These are phyloP conservation scores for Volucella inflata DNA, from an alignment of 2,888 invertebrate genomes.

Conservation along the genomic window DNA sequence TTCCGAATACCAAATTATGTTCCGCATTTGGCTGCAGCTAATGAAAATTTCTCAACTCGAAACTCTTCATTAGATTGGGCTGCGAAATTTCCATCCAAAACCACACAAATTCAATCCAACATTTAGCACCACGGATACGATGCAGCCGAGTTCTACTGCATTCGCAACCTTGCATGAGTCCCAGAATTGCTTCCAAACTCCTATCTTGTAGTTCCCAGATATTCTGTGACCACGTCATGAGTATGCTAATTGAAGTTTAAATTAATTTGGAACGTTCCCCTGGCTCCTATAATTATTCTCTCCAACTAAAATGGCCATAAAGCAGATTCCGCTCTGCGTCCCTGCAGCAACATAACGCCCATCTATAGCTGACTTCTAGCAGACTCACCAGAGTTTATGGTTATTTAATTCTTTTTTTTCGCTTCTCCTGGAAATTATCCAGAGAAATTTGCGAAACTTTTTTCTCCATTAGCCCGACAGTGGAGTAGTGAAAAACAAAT, in stretches of 20 bases:
- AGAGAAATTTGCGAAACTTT: conserved; percentile 32
- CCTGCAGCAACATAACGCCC: background rate
- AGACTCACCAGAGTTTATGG: conserved; percentile 20
- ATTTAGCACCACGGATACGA: too few relatives aligned
- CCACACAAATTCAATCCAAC: too few relatives aligned
- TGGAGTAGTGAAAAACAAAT: conserved; percentile 33
- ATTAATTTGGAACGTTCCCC: conserved; percentile 63
- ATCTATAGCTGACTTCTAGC: conserved; percentile 12
- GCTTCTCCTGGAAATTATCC: conserved; percentile 35
- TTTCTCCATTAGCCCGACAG: background rate
- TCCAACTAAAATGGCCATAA: conserved; percentile 3
- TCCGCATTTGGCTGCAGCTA: too few relatives aligned
- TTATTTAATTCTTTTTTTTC: conserved; percentile 11
- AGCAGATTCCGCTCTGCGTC: background rate
- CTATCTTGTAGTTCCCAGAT: too few relatives aligned
- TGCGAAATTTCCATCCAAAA: too few relatives aligned
- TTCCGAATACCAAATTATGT: too few relatives aligned
- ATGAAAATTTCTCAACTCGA: too few relatives aligned
- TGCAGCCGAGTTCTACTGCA: too few relatives aligned
- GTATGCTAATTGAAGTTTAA: conserved; percentile 68
- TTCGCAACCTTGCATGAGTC: too few relatives aligned
- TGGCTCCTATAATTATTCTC: conserved; percentile 41
- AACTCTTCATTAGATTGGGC: too few relatives aligned
- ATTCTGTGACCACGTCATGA: conserved; percentile 41
- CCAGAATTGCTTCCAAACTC: too few relatives aligned